Base-by-base conservation (phyloP, 2,888 invertebrate genomes). In the Lissonota sp. region DNA sequence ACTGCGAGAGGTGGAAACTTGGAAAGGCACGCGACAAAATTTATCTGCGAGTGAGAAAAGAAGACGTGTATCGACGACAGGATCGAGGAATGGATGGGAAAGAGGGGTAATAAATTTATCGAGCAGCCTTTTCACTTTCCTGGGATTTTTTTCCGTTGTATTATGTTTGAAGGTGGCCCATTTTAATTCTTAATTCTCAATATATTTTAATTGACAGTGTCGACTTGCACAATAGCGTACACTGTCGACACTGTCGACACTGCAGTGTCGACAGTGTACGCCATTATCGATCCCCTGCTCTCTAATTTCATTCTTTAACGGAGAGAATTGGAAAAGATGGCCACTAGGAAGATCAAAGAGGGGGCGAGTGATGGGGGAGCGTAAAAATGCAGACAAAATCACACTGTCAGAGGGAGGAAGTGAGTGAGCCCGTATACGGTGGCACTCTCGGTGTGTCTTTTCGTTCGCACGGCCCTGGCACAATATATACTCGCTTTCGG, bases 391-490 rank as follows among this genome's bases (percentile, higher is more conserved):
- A 7, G 37, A 49, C 8, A 51, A 12, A 58, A 39, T 16, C 16
- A 60, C n/a, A 67, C 26, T 26, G 44, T 57, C n/a, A 37, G 12
- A 71, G 16, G 12, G 57, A 63, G 26, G 51, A 49, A 16, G 7
- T 58, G 37, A 46, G 57, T 39, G 58, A 49, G 46, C 42, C 58
- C 74, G 46, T 39, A 63, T 40, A 84, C 83, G 85, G 86, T 87
- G 69, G 84, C 86, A 86, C 84, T 87, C 69, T 70, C 81, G 63
- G 58, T 7, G 75, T 7, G 42, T 67, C 60, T 58, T 26, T 26
- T 26, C 26, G 26, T 26, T 26, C 26, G 26, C 3, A 26, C 26
- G 26, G 49, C 51, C 40, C 51, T 67, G 46, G 40, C 66, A 10
- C 39, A 40, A 3, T 51, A n/a, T 7, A 40, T 8, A 49, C 8